Percentiles rank a stretch among this genome's conserved stretches.
Evolutionary conservation across 2,113 vertebrate species (phyloP).

Genomic region (Tragelaphus strepsiceros): DNA sequence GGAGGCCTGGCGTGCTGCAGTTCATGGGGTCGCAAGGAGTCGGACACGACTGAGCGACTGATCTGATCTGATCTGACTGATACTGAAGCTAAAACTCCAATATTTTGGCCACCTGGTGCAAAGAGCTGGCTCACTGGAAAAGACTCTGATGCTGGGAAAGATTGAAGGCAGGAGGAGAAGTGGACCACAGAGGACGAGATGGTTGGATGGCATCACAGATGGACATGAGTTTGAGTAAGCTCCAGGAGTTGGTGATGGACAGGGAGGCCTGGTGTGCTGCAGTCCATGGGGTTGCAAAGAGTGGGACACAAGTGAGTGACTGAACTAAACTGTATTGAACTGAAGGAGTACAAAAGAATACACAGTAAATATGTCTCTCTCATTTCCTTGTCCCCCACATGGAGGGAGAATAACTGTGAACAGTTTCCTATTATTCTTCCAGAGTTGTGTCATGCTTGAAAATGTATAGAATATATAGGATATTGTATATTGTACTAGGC

Average conservation of each 20-base stretch:
- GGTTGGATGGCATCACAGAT: background rate
- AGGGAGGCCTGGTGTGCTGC: background rate
- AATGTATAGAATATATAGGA: background rate
- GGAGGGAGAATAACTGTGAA: background rate
- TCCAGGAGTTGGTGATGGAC: background rate
- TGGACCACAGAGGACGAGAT: background rate
- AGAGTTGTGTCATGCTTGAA: background rate
- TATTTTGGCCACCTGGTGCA: background rate
- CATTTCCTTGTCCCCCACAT: background rate
- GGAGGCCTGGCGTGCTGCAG: too few relatives aligned
- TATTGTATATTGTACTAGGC: background rate
- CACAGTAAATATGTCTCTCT: background rate
- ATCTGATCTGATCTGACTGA: too few relatives aligned
- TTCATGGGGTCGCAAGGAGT: too few relatives aligned
- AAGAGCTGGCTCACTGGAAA: background rate
- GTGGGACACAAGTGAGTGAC: background rate
- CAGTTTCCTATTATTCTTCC: background rate
- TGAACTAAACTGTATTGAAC: background rate
- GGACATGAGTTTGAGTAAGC: background rate
- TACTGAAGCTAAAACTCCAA: background rate
- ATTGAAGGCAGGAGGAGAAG: background rate
- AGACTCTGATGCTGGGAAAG: background rate
- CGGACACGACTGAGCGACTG: too few relatives aligned
- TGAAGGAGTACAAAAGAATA: background rate
- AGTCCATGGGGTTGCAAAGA: background rate